Conservation (phyloP, 1,140 invertebrate genomes). For the Drosophila nannoptera region DNA sequence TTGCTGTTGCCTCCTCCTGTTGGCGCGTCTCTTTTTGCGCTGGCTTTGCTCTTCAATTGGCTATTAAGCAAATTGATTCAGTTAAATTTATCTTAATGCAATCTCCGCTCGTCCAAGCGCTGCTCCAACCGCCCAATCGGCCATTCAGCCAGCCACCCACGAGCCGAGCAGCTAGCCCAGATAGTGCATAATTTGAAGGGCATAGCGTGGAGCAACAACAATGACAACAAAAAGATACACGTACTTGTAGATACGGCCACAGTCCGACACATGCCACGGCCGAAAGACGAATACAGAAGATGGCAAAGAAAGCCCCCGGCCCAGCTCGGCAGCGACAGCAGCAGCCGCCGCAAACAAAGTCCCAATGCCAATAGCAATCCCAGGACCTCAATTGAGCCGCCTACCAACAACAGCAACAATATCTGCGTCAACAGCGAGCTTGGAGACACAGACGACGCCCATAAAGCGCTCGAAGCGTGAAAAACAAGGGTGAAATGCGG, state of each 20-base stretch:
- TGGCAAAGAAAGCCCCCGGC: slow-evolving; percentile 4
- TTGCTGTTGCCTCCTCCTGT: slow-evolving; percentile 17
- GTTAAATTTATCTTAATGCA: slow-evolving; percentile 79
- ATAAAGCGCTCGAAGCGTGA: slow-evolving; percentile 76
- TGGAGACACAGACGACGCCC: slow-evolving; percentile 42
- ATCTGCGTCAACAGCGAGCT: neutral
- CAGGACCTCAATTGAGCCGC: slow-evolving; percentile 56
- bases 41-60: slow-evolving; percentile 76
- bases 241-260: slow-evolving; percentile 53
- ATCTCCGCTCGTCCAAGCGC: slow-evolving; percentile 57
- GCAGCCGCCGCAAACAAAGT: slow-evolving; percentile 55
- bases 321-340: slow-evolving; percentile 47
- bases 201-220: slow-evolving; percentile 53
- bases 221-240: slow-evolving; percentile 33
- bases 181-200: slow-evolving; percentile 77
- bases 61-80: slow-evolving; percentile 79
- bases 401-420: slow-evolving; percentile 36
- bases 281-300: slow-evolving; percentile 14
- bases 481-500: slow-evolving; percentile 74
- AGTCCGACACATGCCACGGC: slow-evolving; percentile 56
- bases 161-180: slow-evolving; percentile 21
- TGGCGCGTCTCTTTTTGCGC: slow-evolving; percentile 23
- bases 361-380: slow-evolving; percentile 59
- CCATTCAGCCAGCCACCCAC: slow-evolving; percentile 13
- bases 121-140: too few species aligned